Evolutionary conservation across 1,140 invertebrate species (phyloP).

Genomic region (Brachionus sp.): DNA sequence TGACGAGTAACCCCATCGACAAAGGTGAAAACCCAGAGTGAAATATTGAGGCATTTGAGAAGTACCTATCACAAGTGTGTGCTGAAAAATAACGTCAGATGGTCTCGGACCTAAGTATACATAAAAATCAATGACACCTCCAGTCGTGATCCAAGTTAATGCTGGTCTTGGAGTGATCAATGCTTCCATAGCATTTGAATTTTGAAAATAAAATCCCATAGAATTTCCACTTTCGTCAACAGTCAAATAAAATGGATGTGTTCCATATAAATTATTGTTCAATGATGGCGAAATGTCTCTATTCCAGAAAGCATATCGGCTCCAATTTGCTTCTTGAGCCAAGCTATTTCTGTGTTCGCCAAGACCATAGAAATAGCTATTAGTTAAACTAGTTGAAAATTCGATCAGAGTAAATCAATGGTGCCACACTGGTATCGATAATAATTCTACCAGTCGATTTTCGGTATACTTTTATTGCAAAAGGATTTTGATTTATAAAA

Average conservation of each 20-base stretch:
- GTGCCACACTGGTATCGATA: constrained; percentile 46
- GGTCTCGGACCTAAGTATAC: constrained; percentile 61
- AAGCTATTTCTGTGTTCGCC: constrained; percentile 46
- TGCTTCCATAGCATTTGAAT: constrained; percentile 55
- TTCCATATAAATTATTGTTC: constrained; percentile 28
- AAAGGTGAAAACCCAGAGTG: constrained; percentile 80
- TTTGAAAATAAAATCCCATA: constrained; percentile 53
- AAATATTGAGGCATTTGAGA: constrained; percentile 74
- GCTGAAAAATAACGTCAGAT: constrained; percentile 71
- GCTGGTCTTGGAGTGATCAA: constrained; percentile 54
- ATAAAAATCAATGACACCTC: constrained; percentile 58
- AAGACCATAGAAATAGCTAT: constrained; percentile 47
- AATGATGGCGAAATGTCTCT: not conserved
- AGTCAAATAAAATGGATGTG: constrained; percentile 72
- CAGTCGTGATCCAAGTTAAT: constrained; percentile 54
- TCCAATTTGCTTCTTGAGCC: not conserved
- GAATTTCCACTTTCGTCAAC: constrained; percentile 61
- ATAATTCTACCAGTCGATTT: not conserved
- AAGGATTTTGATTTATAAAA: constrained; percentile 41
- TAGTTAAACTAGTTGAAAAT: constrained; percentile 46
- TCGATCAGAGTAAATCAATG: constrained; percentile 47
- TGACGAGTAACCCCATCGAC: constrained; percentile 61
- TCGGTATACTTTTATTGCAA: not conserved
- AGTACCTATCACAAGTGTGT: constrained; percentile 66
- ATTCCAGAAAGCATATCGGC: constrained; percentile 48